Percentiles rank a stretch among this genome's conserved stretches.
Conservation (phyloP, 2,888 invertebrate species). For the Cheilosia urbana region DNA sequence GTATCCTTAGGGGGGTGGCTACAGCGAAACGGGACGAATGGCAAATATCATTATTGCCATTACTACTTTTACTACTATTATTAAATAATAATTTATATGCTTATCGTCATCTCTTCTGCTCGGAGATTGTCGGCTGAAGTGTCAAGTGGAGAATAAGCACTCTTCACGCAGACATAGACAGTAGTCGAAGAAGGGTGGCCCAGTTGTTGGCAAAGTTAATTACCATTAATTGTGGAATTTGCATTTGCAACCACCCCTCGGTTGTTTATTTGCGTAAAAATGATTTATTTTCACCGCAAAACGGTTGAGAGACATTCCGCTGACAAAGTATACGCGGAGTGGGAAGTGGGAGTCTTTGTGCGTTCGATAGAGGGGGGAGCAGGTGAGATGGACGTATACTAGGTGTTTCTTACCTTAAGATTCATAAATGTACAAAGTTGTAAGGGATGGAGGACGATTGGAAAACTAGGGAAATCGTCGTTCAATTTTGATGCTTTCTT, state of each 20-base stretch:
- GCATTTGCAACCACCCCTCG: constrained; percentile 55
- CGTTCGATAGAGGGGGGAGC: constrained; percentile 17
- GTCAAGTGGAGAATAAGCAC: constrained; percentile 42
- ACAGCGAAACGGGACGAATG: constrained; percentile 1
- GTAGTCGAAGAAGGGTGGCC: not conserved
- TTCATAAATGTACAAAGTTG: not conserved
- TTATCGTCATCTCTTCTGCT: constrained; percentile 45
- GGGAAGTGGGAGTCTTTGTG: constrained; percentile 14
- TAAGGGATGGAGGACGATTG: not conserved
- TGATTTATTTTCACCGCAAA: constrained; percentile 68
- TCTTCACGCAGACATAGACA: constrained; percentile 8
- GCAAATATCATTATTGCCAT: constrained; percentile 52
- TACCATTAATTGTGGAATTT: constrained; percentile 70
- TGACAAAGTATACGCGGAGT: constrained; percentile 40
- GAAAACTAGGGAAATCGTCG: not conserved
- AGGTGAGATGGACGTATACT: constrained; percentile 24
- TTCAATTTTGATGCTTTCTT: not conserved
- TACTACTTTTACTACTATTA: constrained; percentile 61
- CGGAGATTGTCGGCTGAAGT: constrained; percentile 15
- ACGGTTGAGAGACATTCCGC: constrained; percentile 41
- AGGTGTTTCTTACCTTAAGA: too few relatives aligned
- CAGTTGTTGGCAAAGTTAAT: constrained; percentile 63
- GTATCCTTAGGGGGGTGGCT: not conserved
- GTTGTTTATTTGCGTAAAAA: constrained; percentile 43
- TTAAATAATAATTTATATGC: constrained; percentile 69